These are phyloP conservation scores for Volucella zonaria DNA, from an alignment of 2,888 invertebrate genomes.

Conservation along the genomic window DNA sequence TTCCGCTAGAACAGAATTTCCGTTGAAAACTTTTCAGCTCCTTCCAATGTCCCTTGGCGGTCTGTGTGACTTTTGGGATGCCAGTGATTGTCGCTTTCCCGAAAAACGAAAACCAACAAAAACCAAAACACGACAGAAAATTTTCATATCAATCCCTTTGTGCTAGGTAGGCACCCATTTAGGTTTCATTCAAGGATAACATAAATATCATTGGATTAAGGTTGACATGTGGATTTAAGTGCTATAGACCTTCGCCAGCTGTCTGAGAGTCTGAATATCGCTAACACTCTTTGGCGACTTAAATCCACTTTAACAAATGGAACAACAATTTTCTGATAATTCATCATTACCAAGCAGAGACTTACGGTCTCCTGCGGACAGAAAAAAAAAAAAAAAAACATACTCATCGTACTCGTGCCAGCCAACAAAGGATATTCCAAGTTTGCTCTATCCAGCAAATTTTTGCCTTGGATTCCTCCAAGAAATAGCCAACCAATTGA, in stretches of 20 bases:
- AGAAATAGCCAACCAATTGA: slow-evolving; percentile 29
- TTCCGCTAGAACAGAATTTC: slow-evolving; percentile 2
- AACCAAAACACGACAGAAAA: no score
- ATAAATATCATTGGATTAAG: background rate
- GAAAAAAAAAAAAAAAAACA: background rate
- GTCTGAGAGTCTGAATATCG: background rate
- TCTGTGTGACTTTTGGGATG: no score
- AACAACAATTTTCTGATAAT: slow-evolving; percentile 22
- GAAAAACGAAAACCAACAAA: no score
- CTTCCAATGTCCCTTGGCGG: slow-evolving; percentile 1
- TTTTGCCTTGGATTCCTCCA: background rate
- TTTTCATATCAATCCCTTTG: no score
- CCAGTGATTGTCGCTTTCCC: no score
- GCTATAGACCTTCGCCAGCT: slow-evolving; percentile 11
- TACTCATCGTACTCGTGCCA: background rate
- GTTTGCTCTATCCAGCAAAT: slow-evolving; percentile 6
- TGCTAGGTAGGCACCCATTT: background rate
- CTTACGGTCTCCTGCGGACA: slow-evolving; percentile 13
- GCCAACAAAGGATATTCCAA: slow-evolving; percentile 13
- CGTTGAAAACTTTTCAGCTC: slow-evolving; percentile 21
- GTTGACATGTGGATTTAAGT: slow-evolving; percentile 3
- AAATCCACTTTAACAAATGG: slow-evolving; percentile 4
- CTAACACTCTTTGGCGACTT: background rate
- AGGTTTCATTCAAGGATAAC: no score
- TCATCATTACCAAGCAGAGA: slow-evolving; percentile 23